A percentile compares a stretch with the other conserved stretches of the same genome.
phyloP scores from a whole-genome alignment of 2,113 vertebrate species.

The Merops nubicus region DNA sequence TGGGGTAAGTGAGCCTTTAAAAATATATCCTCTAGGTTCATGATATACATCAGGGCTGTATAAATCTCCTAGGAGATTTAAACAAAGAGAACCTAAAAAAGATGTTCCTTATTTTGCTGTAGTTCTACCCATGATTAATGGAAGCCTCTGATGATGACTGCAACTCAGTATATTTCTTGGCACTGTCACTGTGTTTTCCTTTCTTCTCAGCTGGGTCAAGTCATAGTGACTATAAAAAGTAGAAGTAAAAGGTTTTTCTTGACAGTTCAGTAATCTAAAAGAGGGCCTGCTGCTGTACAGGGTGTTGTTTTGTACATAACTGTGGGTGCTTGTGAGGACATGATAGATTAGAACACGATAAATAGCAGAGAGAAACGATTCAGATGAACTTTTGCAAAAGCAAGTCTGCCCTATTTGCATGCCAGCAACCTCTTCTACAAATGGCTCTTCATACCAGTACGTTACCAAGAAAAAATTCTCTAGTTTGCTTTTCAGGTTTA shows the following conservation, averaged over 20 bases:
- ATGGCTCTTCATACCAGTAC: neutral
- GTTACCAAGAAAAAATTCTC: neutral
- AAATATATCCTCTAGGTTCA: constrained; percentile 37
- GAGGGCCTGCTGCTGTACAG: constrained; percentile 57
- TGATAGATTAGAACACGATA: constrained; percentile 20
- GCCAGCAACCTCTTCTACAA: neutral
- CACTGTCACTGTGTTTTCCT: constrained; percentile 54
- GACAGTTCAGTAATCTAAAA: constrained; percentile 48
- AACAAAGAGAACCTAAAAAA: constrained; percentile 63
- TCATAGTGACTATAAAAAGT: constrained; percentile 48
- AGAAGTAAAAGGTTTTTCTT: constrained; percentile 56
- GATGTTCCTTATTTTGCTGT: constrained; percentile 65
- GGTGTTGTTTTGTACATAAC: constrained; percentile 42
- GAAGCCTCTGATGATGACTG: constrained; percentile 58
- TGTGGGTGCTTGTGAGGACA: constrained; percentile 32
- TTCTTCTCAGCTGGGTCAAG: constrained; percentile 69
- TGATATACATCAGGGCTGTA: constrained; percentile 35
- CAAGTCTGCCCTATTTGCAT: neutral
- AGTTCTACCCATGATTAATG: constrained; percentile 65
- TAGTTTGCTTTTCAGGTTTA: neutral
- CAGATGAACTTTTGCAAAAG: neutral
- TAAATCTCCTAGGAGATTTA: constrained; percentile 56
- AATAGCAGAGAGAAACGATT: neutral
- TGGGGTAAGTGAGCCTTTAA: constrained; percentile 12
- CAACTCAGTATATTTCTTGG: constrained; percentile 68